phyloP scores from a whole-genome alignment of 2,113 vertebrate genomes.

The Ptychochromis oligacanthus region DNA sequence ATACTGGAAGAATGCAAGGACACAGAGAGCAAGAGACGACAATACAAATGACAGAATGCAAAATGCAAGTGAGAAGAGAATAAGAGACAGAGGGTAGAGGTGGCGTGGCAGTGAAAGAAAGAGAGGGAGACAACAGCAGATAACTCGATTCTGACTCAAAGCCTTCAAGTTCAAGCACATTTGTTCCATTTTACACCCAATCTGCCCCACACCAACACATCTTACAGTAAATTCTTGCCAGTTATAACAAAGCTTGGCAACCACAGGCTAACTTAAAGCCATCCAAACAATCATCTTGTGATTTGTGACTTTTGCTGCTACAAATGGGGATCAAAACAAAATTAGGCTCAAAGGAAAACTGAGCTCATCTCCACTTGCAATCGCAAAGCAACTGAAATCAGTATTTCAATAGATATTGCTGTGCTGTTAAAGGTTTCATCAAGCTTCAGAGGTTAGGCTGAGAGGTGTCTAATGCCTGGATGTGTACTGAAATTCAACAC shows the following conservation, averaged over 20 bases:
- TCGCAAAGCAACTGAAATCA: background rate
- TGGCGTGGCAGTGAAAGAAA: background rate
- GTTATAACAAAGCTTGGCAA: conserved; percentile 13
- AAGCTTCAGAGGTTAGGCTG: background rate
- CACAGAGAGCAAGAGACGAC: background rate
- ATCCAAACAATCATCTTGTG: conserved; percentile 8
- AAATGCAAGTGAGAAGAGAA: background rate
- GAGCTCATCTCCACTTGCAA: background rate
- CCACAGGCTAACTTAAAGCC: background rate
- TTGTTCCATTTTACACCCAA: conserved; percentile 41
- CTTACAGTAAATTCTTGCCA: conserved; percentile 16
- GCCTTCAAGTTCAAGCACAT: conserved; percentile 19
- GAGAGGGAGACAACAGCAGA: background rate
- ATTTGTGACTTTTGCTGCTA: background rate
- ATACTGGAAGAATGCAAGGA: background rate
- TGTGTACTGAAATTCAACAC: conserved; percentile 24
- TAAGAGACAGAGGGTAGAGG: background rate
- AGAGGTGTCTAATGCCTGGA: conserved; percentile 14
- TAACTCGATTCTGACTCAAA: background rate
- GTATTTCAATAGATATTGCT: background rate
- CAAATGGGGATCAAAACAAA: background rate
- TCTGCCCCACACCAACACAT: conserved; percentile 16
- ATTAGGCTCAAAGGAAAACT: background rate
- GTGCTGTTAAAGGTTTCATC: conserved; percentile 1
- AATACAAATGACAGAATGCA: background rate